Evolutionary conservation across 2,888 invertebrate species (phyloP), one percentile per base, ranked within the genome.

Genomic region (Lasius platythorax): DNA sequence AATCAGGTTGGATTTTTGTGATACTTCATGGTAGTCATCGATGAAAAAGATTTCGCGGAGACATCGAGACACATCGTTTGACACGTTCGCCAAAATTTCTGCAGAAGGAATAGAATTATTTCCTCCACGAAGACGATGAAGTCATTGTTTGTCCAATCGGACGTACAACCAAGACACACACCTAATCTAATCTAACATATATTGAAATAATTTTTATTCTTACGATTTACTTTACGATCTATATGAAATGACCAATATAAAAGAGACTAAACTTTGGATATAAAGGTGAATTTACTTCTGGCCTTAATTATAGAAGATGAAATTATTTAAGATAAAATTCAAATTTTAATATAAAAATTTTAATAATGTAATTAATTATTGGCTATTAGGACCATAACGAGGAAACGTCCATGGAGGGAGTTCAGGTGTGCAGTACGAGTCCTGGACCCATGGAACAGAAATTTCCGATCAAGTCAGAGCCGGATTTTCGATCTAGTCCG

Each of bases 321-420:
- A 70, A 50, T 30, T 33, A 28, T 11, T 73, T 28, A 15, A 37
- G 15, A 40, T 58, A 28, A 40, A 43, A 40, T 23, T 30, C 0
- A 40, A 6, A 30, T 56, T 37, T 37, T 37, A 37, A 6, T 15
- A 18, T 6, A 28, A 2, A 23, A 2, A 23, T 37, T 43, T 56
- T 56, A 61, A 74, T n/a, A 61, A 8, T 64, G 30, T 3, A 11
- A 76, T 76, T 15, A 50, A 75, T 53, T 23, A 63, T 64, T 15
- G 61, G 33, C 50, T 53, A 43, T 53, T 58, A 95, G 95, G 95
- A 95, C 74, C 89, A 85, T 1, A 94, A 94, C 85, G 95, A 95
- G 87, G 95, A 95, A 87, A 95, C 94, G 9, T 95, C 95, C 12
- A 95, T 95, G 95, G 95, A 95, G 88, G 95, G 95, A 40, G 95